A percentile compares a stretch with the other conserved stretches of the same genome.
phyloP scores from a whole-genome alignment of 2,888 invertebrate species.

The Drosophila nigricruria region DNA sequence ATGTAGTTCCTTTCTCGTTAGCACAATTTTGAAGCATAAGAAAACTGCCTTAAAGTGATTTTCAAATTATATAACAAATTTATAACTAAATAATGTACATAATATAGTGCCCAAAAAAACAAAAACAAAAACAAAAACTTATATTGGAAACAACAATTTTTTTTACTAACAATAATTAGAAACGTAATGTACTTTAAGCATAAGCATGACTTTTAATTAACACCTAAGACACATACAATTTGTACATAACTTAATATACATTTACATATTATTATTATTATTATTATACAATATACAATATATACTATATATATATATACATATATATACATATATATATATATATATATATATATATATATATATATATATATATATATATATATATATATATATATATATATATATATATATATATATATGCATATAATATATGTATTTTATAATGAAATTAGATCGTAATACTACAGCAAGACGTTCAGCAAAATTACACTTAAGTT shows the following conservation, averaged over 20 bases:
- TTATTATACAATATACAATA: constrained; percentile 36
- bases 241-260: constrained; percentile 55
- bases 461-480: constrained; percentile 53
- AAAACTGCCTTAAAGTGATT: constrained; percentile 81
- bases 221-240: constrained; percentile 48
- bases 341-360: too few relatives aligned
- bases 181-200: constrained; percentile 60
- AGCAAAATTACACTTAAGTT: constrained; percentile 75
- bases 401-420: constrained; percentile 10
- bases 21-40: constrained; percentile 61
- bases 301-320: constrained; percentile 19
- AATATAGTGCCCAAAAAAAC: constrained; percentile 55
- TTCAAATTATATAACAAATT: constrained; percentile 63
- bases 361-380: constrained; percentile 37
- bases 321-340: constrained; percentile 17
- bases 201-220: constrained; percentile 73
- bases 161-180: constrained; percentile 69
- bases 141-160: constrained; percentile 56
- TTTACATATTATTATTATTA: constrained; percentile 31
- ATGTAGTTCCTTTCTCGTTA: constrained; percentile 63
- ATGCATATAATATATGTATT: constrained; percentile 34
- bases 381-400: constrained; percentile 29
- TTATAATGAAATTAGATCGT: constrained; percentile 49
- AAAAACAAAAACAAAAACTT: constrained; percentile 1
- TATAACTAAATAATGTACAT: constrained; percentile 61